Evolutionary conservation across 2,888 invertebrate species (phyloP), one percentile per base, ranked within the genome.

Genomic region (Drosophila colorata): DNA sequence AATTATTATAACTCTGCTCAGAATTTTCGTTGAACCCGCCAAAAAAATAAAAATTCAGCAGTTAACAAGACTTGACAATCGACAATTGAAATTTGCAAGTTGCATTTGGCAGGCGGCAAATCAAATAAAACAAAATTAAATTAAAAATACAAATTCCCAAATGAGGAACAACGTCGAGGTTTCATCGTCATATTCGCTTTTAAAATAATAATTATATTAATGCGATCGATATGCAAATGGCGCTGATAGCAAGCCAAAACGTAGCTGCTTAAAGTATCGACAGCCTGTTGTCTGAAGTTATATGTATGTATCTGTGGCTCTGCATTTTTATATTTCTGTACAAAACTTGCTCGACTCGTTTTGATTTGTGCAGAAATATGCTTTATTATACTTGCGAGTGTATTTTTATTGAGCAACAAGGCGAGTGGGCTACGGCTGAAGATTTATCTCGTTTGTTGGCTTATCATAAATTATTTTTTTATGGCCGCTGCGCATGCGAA

Each of bases 391-490:
- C 46, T 28, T 28, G 59, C 37, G 58, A 67, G 52, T 31, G 53
- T 63, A 35, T 47, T 28, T 1, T 7, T 6, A 14, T 31, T 11
- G n/a, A 14, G 20, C 37, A 18, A 37, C 56, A n/a, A 20, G 43
- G 53, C 33, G 33, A 64, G 47, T 35, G 46, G 37, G 44, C 46
- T 23, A 11, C 23, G 14, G 33, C 52, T 47, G 25, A 8, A 61
- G 68, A 78, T 53, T 60, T 77, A 65, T 76, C 74, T 61, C 59
- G 68, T 69, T 73, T 63, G 46, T 53, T 74, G 71, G 71, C 53
- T 78, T 84, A 74, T 78, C 86, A 80, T 88, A 83, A 88, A 86
- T 88, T 86, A 83, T 85, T 68, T 76, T 76, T 88, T 86, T 87
- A 85, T 85, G 66, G 74, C 66, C 58, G 60, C 66, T 65, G 72